phyloP scores from a whole-genome alignment of 2,113 vertebrate genomes.

The Plotosus lineatus region DNA sequence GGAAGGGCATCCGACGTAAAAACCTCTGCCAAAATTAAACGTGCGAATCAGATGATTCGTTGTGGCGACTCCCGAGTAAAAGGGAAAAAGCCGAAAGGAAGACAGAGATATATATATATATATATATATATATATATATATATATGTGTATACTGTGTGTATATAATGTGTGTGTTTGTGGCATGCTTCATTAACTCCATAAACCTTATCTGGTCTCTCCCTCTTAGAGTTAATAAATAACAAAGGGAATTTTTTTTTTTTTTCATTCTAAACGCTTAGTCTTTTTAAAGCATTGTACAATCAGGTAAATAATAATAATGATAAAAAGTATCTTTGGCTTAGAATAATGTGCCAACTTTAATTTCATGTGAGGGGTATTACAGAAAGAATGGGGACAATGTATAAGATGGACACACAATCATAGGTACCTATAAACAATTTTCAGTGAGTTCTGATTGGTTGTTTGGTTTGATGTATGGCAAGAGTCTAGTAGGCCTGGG shows the following conservation, averaged over 20 bases:
- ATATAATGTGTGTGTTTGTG: too few relatives aligned
- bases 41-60: too few relatives aligned
- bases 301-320: background rate
- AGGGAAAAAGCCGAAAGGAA: too few relatives aligned
- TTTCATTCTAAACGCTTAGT: background rate
- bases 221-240: constrained; percentile 5
- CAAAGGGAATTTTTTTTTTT: background rate
- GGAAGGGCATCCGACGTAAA: too few relatives aligned
- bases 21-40: too few relatives aligned
- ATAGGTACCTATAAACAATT: background rate
- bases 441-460: background rate
- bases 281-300: background rate
- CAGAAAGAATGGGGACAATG: background rate
- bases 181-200: background rate
- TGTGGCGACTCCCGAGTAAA: too few relatives aligned
- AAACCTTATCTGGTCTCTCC: background rate
- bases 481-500: background rate
- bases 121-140: too few relatives aligned
- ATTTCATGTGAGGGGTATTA: background rate
- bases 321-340: background rate
- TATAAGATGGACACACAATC: too few relatives aligned
- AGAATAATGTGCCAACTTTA: background rate
- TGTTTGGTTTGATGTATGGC: background rate
- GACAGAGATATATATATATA: too few relatives aligned
- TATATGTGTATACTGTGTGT: too few relatives aligned